phyloP scores from a whole-genome alignment of 1,140 invertebrate genomes.

The Idris sp. region DNA sequence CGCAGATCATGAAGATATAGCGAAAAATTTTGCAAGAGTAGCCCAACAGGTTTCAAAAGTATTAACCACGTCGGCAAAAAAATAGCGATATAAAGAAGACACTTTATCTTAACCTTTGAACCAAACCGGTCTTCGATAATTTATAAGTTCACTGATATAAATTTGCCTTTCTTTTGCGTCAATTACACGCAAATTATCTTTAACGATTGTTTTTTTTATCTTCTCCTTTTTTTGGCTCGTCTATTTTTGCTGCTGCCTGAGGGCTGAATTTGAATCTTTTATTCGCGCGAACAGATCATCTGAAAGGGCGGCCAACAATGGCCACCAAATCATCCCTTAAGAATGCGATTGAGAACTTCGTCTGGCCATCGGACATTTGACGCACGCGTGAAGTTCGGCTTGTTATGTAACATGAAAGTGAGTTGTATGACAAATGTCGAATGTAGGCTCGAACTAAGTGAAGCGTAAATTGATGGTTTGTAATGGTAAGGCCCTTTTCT shows the following conservation, averaged over 20 bases:
- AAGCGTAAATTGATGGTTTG: slow-evolving; percentile 74
- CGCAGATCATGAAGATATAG: slow-evolving; percentile 55
- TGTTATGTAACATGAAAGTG: slow-evolving; percentile 76
- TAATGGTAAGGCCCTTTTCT: slow-evolving; percentile 56
- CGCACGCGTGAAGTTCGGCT: slow-evolving; percentile 63
- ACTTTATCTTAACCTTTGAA: slow-evolving; percentile 63
- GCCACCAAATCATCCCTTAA: slow-evolving; percentile 21
- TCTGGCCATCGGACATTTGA: slow-evolving; percentile 60
- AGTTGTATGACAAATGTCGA: slow-evolving; percentile 78
- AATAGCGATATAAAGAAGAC: slow-evolving; percentile 25
- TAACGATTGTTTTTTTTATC: slow-evolving; percentile 1
- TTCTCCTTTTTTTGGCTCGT: background rate
- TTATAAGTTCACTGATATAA: slow-evolving; percentile 50
- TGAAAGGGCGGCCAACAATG: slow-evolving; percentile 11
- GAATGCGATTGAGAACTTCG: slow-evolving; percentile 53
- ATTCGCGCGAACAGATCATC: slow-evolving; percentile 23
- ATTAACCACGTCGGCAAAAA: slow-evolving; percentile 51
- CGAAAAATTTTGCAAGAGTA: slow-evolving; percentile 54
- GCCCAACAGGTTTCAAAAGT: slow-evolving; percentile 52
- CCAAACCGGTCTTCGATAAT: slow-evolving; percentile 60
- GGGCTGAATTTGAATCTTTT: slow-evolving; percentile 4
- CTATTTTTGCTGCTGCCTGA: no score
- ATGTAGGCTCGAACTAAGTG: slow-evolving; percentile 75
- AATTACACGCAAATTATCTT: slow-evolving; percentile 58
- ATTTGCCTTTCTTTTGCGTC: slow-evolving; percentile 49